Conservation (phyloP, 2,888 invertebrate species). For the Lobophora halterata region DNA sequence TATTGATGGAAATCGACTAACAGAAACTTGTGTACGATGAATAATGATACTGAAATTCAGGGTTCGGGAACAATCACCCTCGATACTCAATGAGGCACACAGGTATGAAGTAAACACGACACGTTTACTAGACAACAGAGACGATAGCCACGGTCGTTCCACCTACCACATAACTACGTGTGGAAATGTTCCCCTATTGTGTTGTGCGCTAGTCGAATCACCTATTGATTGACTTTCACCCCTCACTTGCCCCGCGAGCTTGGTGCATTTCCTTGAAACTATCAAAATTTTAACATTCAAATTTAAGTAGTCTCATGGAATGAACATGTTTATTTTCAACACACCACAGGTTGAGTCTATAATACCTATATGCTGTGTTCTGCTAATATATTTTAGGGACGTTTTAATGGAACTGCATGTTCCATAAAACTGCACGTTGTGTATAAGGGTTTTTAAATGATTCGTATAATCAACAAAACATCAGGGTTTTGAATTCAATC, state of each 20-base stretch:
- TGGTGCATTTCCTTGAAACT: slow-evolving; percentile 52
- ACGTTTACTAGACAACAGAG: slow-evolving; percentile 38
- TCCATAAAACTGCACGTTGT: not conserved
- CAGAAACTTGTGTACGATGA: slow-evolving; percentile 29
- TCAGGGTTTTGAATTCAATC: too few species aligned
- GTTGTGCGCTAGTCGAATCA: slow-evolving; percentile 45
- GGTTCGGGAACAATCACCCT: slow-evolving; percentile 24
- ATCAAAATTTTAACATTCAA: slow-evolving; percentile 27
- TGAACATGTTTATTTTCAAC: slow-evolving; percentile 3
- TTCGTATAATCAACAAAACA: too few species aligned
- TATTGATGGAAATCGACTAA: slow-evolving; percentile 27
- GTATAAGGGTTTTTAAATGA: not conserved
- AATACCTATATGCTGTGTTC: too few species aligned
- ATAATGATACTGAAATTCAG: slow-evolving; percentile 30
- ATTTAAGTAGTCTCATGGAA: slow-evolving; percentile 4
- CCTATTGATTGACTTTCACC: slow-evolving; percentile 64
- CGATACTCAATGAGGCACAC: slow-evolving; percentile 46
- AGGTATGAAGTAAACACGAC: slow-evolving; percentile 38
- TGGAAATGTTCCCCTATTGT: slow-evolving; percentile 42
- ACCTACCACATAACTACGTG: slow-evolving; percentile 32
- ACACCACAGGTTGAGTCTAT: too few species aligned
- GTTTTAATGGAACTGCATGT: too few species aligned
- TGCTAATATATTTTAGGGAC: too few species aligned
- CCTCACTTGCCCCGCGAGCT: slow-evolving; percentile 35
- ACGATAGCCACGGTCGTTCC: slow-evolving; percentile 14